Conservation (phyloP, 2,113 vertebrate genomes). For the Prionailurus bengalensis region DNA sequence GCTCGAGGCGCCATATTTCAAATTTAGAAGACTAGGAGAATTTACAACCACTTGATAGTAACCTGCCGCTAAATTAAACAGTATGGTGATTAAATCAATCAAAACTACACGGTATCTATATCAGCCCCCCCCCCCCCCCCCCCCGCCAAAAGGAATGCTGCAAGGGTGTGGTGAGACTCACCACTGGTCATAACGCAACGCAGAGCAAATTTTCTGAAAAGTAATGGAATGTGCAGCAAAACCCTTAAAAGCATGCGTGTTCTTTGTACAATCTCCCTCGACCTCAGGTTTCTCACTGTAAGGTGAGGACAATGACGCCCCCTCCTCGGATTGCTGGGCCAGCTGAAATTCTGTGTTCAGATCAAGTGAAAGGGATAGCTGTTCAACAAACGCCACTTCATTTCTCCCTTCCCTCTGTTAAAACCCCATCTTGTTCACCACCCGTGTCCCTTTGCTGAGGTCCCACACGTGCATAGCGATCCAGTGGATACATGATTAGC, state of each 20-base stretch:
- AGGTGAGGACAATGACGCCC: neutral
- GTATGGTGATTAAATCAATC: constrained; percentile 76
- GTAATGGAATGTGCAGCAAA: neutral
- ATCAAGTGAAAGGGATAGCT: neutral
- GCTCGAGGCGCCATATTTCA: constrained; percentile 77
- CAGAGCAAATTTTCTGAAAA: neutral
- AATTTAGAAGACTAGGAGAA: constrained; percentile 58
- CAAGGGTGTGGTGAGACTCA: neutral
- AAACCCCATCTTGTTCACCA: neutral
- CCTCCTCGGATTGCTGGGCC: neutral
- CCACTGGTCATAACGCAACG: neutral
- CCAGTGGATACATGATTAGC: neutral
- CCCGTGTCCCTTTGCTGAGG: neutral
- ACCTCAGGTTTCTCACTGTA: neutral
- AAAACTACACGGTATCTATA: constrained; percentile 71
- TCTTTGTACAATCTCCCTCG: neutral
- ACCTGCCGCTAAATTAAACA: constrained; percentile 56
- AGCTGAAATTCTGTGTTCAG: neutral
- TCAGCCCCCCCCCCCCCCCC: too few species aligned
- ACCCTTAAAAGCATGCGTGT: neutral
- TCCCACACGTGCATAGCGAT: neutral
- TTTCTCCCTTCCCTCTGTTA: neutral
- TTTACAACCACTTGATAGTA: constrained; percentile 62
- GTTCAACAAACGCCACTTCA: neutral
- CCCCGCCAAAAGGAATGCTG: neutral